These are phyloP conservation scores for Volucella zonaria DNA, from an alignment of 2,888 invertebrate species.

Conservation along the genomic window DNA sequence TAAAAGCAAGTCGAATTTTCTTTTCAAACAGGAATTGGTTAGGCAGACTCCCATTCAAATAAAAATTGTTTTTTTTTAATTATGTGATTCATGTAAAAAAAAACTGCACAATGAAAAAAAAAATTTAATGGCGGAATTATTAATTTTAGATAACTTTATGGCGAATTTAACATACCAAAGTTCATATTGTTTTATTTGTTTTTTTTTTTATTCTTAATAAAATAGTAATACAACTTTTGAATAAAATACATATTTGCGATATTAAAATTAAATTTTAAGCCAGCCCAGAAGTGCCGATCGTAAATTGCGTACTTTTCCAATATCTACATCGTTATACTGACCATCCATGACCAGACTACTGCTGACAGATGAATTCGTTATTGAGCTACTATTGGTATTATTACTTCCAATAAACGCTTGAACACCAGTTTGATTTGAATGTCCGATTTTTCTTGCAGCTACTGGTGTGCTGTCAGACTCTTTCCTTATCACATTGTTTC, in stretches of 20 bases:
- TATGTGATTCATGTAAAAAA: too few relatives aligned
- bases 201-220: conserved; percentile 56
- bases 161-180: conserved; percentile 41
- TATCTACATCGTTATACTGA: conserved; percentile 79
- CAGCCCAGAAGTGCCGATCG: conserved; percentile 83
- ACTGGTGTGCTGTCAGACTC: conserved; percentile 49
- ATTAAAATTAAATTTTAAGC: conserved; percentile 81
- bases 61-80: too few relatives aligned
- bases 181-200: conserved; percentile 45
- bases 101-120: not conserved
- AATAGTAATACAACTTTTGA: conserved; percentile 66
- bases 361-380: conserved; percentile 60
- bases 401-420: conserved; percentile 58
- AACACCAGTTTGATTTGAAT: conserved; percentile 71
- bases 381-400: conserved; percentile 69
- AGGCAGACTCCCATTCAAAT: too few relatives aligned
- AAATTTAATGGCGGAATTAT: not conserved
- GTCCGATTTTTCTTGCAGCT: conserved; percentile 49
- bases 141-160: conserved; percentile 20
- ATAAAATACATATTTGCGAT: conserved; percentile 61
- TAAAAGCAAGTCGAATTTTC: too few relatives aligned
- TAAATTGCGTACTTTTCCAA: conserved; percentile 83
- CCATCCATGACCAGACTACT: conserved; percentile 57
- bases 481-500: conserved; percentile 55
- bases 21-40: too few relatives aligned